A percentile compares a stretch with the other conserved stretches of the same genome.
Conservation (phyloP, 2,797 vertebrate species). For the Merluccius polli region DNA sequence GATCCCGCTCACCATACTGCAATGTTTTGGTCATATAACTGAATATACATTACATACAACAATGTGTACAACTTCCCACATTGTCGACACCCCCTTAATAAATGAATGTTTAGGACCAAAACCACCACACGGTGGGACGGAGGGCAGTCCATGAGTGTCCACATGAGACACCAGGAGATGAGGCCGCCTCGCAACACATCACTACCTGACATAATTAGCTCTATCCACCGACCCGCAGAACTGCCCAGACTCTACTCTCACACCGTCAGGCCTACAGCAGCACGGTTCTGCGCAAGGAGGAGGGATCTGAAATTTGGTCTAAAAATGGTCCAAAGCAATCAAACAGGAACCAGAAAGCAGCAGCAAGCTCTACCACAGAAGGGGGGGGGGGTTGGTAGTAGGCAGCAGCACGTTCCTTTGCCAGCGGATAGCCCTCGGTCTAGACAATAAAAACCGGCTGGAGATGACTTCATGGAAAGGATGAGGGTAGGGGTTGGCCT, state of each 20-base stretch:
- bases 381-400: constrained; percentile 34
- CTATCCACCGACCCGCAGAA: neutral
- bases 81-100: neutral
- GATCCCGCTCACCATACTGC: neutral
- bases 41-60: neutral
- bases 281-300: constrained; percentile 4
- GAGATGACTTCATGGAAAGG: constrained; percentile 60
- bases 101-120: neutral
- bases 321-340: neutral
- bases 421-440: constrained; percentile 55
- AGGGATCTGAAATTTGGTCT: neutral
- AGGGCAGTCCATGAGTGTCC: neutral
- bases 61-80: too few relatives aligned
- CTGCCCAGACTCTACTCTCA: neutral
- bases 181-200: neutral
- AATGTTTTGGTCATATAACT: neutral
- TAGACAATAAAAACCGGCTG: constrained; percentile 46
- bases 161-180: neutral
- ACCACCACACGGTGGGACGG: neutral
- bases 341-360: neutral
- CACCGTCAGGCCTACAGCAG: constrained; percentile 23
- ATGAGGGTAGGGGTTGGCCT: constrained; percentile 39
- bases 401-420: constrained; percentile 48
- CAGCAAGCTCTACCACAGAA: neutral
- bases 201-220: neutral